Conservation (phyloP, 2,888 invertebrate species). For the Meandrusa payeni region DNA sequence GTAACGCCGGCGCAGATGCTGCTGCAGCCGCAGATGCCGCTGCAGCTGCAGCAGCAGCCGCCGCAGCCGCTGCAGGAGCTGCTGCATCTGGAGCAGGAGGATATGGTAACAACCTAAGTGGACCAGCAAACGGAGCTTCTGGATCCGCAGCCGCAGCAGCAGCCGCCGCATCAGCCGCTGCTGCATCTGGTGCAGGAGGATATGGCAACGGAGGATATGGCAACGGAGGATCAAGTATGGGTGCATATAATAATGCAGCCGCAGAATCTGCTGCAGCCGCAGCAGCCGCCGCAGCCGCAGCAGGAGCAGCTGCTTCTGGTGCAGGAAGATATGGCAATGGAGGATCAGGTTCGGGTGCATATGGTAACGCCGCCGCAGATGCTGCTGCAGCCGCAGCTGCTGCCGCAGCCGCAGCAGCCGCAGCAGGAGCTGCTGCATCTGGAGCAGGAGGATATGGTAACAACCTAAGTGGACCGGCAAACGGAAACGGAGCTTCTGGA, state of each 20-base stretch:
- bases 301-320: slow-evolving; percentile 18
- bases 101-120: neutral
- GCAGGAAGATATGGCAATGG: slow-evolving; percentile 16
- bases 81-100: neutral
- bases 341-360: slow-evolving; percentile 7
- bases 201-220: neutral
- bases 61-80: neutral
- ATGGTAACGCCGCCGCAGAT: slow-evolving; percentile 13
- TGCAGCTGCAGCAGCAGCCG: neutral
- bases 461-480: too few species aligned
- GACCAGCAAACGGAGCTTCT: neutral
- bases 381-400: slow-evolving; percentile 21
- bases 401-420: slow-evolving; percentile 12
- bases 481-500: too few species aligned
- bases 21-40: too few species aligned
- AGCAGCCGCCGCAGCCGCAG: slow-evolving; percentile 15
- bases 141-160: slow-evolving; percentile 1
- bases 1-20: too few species aligned
- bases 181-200: neutral
- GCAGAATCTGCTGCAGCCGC: slow-evolving; percentile 10
- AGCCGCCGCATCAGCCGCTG: neutral
- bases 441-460: slow-evolving; percentile 16
- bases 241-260: neutral
- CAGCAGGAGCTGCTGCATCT: too few species aligned
- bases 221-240: neutral